Conservation (phyloP, 2,113 vertebrate genomes). For the Python bivittatus region DNA sequence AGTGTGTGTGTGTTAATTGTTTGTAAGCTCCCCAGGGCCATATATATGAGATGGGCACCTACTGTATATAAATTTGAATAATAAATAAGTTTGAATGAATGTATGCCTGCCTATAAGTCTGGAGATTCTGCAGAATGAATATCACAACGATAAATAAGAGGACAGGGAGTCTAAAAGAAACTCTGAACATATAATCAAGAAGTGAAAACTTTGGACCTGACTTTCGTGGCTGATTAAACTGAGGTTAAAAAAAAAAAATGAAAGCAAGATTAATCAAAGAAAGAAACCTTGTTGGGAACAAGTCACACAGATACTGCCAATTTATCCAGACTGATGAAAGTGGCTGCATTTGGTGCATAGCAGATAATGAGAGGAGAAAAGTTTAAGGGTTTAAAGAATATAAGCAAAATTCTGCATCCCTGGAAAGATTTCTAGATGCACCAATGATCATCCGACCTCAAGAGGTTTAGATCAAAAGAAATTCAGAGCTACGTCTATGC, state of each 20-base stretch:
- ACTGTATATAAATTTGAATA: too few relatives aligned
- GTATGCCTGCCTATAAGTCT: neutral
- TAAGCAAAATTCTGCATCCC: neutral
- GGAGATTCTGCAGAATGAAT: neutral
- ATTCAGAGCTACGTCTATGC: neutral
- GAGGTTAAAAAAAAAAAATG: slow-evolving; percentile 44
- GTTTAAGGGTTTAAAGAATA: neutral
- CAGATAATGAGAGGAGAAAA: neutral
- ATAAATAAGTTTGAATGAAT: neutral
- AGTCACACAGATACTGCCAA: neutral
- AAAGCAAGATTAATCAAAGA: slow-evolving; percentile 37
- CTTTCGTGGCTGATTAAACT: slow-evolving; percentile 23
- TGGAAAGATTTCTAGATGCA: neutral
- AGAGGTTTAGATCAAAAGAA: neutral
- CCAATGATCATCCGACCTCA: neutral
- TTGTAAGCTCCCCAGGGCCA: too few relatives aligned
- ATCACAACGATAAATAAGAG: accelerated
- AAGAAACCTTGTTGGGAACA: slow-evolving; percentile 35
- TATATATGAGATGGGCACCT: too few relatives aligned
- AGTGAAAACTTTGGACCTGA: slow-evolving; percentile 42
- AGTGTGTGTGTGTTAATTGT: too few relatives aligned
- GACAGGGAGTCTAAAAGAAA: slow-evolving; percentile 27
- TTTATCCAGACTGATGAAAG: neutral
- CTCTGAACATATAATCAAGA: slow-evolving; percentile 30
- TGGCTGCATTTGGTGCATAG: neutral